Evolutionary conservation across 1,140 invertebrate species (phyloP).

Genomic region (Lutraria rhynchaena): DNA sequence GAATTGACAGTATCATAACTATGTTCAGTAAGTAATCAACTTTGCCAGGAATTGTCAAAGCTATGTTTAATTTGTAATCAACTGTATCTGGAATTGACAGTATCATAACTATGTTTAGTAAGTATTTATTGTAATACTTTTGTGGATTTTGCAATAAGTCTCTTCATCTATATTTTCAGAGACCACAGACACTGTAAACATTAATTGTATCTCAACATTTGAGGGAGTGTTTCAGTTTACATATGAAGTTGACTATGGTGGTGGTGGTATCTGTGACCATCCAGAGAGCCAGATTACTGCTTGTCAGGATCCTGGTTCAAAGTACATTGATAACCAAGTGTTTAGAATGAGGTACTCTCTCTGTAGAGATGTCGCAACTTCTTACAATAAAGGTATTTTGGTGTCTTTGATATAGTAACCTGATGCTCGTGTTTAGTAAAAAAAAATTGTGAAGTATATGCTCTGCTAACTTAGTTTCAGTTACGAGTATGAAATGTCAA

Average conservation of each 20-base stretch:
- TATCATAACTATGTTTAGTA: no score
- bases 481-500: background rate
- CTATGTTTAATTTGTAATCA: no score
- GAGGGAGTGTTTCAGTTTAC: constrained; percentile 81
- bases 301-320: constrained; percentile 97
- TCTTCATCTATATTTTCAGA: no score
- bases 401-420: no score
- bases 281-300: constrained; percentile 94
- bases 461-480: background rate
- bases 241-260: constrained; percentile 77
- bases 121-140: no score
- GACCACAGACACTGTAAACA: constrained; percentile 58
- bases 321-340: constrained; percentile 97
- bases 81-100: no score
- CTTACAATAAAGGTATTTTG: constrained; percentile 93
- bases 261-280: constrained; percentile 80
- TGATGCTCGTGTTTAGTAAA: no score
- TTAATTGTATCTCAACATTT: constrained; percentile 81
- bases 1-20: constrained; percentile 67
- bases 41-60: background rate
- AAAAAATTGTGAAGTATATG: no score
- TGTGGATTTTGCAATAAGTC: no score
- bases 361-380: constrained; percentile 92
- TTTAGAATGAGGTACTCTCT: constrained; percentile 97
- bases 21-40: constrained; percentile 76